Evolutionary conservation across 2,797 vertebrate species (phyloP).

Genomic region (Paedocypris micromegethes): DNA sequence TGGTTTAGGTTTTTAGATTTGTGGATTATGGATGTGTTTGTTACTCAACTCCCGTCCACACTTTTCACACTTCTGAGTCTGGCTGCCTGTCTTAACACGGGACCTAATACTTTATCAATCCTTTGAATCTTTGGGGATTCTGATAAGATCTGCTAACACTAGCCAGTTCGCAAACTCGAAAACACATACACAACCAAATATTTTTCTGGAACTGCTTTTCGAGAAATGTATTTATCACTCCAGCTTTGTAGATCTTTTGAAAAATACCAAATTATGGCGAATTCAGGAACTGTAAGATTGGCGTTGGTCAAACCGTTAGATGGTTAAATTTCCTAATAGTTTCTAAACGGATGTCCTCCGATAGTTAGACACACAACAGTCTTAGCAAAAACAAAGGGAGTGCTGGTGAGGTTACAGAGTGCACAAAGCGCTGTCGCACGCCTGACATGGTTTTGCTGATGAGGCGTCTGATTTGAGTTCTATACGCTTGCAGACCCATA

Average conservation of each 20-base stretch:
- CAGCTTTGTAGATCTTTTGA: no score
- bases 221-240: no score
- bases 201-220: slow-evolving; percentile 9
- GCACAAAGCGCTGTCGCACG: slow-evolving; percentile 22
- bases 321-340: slow-evolving; percentile 26
- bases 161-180: slow-evolving; percentile 53
- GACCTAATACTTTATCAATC: slow-evolving; percentile 43
- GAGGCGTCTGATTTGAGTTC: slow-evolving; percentile 34
- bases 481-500: slow-evolving; percentile 18
- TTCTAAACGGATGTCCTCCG: slow-evolving; percentile 24
- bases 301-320: neutral
- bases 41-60: no score
- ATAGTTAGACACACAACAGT: slow-evolving; percentile 19
- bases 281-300: no score
- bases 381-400: neutral
- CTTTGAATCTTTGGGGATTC: slow-evolving; percentile 60
- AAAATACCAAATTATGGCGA: no score
- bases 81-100: neutral
- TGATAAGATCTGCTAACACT: slow-evolving; percentile 68
- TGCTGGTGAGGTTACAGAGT: slow-evolving; percentile 3
- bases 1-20: no score
- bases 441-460: slow-evolving; percentile 42
- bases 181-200: slow-evolving; percentile 40
- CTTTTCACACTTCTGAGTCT: no score
- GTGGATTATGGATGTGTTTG: no score